A percentile compares a stretch with the other conserved stretches of the same genome.
Conservation (phyloP, 2,888 invertebrate genomes). For the Drepanosiphum platanoidis region DNA sequence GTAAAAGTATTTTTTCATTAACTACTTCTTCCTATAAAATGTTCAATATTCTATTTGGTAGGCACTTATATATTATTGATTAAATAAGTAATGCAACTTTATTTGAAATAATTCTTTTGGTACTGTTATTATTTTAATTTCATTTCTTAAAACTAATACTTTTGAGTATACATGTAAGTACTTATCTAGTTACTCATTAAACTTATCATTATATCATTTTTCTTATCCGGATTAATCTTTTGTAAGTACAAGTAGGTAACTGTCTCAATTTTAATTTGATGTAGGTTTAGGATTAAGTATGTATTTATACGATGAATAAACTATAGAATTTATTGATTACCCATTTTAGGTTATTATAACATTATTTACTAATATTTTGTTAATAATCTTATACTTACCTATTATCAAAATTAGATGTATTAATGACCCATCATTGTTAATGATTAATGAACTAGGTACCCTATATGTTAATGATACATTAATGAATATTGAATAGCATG, state of each 20-base stretch:
- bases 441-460: neutral
- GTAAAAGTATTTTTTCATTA: neutral
- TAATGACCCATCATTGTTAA: neutral
- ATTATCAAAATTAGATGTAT: neutral
- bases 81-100: neutral
- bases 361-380: neutral
- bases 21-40: neutral
- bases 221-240: neutral
- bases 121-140: slow-evolving; percentile 8
- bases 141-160: neutral
- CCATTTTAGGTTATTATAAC: neutral
- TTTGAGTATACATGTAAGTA: neutral
- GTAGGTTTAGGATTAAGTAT: too few species aligned
- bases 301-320: neutral
- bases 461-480: neutral
- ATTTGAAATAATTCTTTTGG: neutral
- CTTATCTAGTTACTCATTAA: too few species aligned
- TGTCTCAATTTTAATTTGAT: too few species aligned
- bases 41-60: neutral
- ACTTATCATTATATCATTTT: neutral
- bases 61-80: neutral
- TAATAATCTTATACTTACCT: neutral
- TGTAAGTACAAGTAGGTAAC: too few species aligned
- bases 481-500: neutral
- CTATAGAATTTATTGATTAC: neutral